Percentiles rank a stretch among this genome's conserved stretches.
Evolutionary conservation across 2,797 vertebrate species (phyloP).

Genomic region (Sphenodon punctatus): DNA sequence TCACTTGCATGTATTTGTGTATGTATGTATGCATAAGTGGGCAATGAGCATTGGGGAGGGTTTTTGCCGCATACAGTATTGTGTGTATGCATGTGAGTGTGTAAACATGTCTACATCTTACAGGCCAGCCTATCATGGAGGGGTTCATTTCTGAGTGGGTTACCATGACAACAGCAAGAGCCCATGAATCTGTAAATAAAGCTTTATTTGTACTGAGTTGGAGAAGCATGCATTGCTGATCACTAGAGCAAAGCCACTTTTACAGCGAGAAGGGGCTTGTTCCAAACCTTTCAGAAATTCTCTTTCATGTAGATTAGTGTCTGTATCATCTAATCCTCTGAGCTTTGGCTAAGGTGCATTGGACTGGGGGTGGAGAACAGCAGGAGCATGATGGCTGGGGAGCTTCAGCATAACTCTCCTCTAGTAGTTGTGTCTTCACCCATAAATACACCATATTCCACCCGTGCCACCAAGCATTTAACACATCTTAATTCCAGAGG

Average conservation of each 20-base stretch:
- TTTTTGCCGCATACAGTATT: too few relatives aligned
- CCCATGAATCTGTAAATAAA: slow-evolving; percentile 54
- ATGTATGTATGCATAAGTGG: slow-evolving; percentile 30
- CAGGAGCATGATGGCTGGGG: too few relatives aligned
- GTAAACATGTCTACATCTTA: slow-evolving; percentile 7
- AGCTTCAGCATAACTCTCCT: too few relatives aligned
- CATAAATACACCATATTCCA: neutral
- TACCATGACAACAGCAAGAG: slow-evolving; percentile 59
- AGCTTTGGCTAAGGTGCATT: neutral
- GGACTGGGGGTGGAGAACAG: neutral
- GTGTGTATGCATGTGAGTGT: neutral
- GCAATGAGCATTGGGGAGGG: too few relatives aligned
- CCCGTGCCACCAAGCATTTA: neutral
- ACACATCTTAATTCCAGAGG: neutral
- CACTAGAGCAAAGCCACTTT: neutral
- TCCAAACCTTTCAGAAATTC: neutral
- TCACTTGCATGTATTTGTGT: neutral
- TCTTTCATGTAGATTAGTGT: neutral
- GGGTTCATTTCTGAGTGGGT: slow-evolving; percentile 51
- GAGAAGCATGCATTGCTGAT: neutral
- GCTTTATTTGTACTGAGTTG: slow-evolving; percentile 16
- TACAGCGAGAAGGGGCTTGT: neutral
- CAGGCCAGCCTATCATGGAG: slow-evolving; percentile 31
- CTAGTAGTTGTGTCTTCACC: neutral
- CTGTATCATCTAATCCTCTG: neutral